Evolutionary conservation across 1,140 invertebrate species (phyloP).

Genomic region (Phortica variegata): DNA sequence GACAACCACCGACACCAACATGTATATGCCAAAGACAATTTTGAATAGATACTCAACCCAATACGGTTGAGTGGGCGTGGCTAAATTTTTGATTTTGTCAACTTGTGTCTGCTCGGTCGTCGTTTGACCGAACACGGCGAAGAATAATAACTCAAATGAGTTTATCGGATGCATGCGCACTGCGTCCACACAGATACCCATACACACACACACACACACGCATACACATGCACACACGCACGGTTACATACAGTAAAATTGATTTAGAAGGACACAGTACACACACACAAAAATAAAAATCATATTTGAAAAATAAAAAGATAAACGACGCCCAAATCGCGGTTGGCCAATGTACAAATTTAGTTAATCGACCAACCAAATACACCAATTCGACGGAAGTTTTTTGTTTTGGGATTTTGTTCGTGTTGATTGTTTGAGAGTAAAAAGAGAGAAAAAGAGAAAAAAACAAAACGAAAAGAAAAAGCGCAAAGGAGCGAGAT

Average conservation of each 20-base stretch:
- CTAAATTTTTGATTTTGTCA: slow-evolving; percentile 56
- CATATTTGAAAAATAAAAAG: slow-evolving; percentile 51
- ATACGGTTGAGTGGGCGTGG: slow-evolving; percentile 63
- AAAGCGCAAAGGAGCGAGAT: slow-evolving; percentile 28
- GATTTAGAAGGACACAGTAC: slow-evolving; percentile 23
- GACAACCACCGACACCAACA: slow-evolving; percentile 97
- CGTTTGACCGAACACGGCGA: slow-evolving; percentile 97
- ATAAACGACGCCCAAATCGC: slow-evolving; percentile 47
- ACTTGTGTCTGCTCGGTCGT: slow-evolving; percentile 77
- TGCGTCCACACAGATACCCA: slow-evolving; percentile 64
- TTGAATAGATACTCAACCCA: slow-evolving; percentile 82
- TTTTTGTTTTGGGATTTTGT: slow-evolving; percentile 6
- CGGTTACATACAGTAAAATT: slow-evolving; percentile 57
- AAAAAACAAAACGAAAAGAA: slow-evolving; percentile 17
- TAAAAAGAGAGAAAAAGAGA: slow-evolving; percentile 10
- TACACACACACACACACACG: slow-evolving; percentile 5
- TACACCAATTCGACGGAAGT: slow-evolving; percentile 5
- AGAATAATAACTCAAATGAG: slow-evolving; percentile 97
- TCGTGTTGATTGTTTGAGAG: not conserved
- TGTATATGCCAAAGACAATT: slow-evolving; percentile 87
- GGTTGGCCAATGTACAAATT: slow-evolving; percentile 32
- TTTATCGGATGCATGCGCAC: slow-evolving; percentile 84
- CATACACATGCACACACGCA: slow-evolving; percentile 33
- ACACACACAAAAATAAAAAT: slow-evolving; percentile 20
- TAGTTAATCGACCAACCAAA: slow-evolving; percentile 29